Base-by-base conservation (phyloP, 2,888 invertebrate species). In the Mythimna vitellina region DNA sequence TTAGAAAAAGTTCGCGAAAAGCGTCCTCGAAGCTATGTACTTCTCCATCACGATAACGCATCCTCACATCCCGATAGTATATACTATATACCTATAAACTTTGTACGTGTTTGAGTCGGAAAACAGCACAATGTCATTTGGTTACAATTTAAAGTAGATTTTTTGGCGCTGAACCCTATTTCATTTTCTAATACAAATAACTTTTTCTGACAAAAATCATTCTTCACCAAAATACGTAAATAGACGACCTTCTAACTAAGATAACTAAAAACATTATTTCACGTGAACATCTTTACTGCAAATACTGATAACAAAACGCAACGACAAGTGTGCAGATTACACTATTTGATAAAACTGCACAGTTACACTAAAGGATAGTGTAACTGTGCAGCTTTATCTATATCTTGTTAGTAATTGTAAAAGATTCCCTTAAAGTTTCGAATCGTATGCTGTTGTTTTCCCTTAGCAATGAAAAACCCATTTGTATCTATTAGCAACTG, bases 281-380 rank as follows among this genome's bases (percentile, higher is more conserved):
- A 25, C 53, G 61, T 58, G 54, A 17, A 53, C 63, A 56, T 53
- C 62, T 61, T 20, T 6, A 42, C 20, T 49, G 49, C 57, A 77
- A 70, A 82, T 51, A 56, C 22, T 51, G 78, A 78, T 70, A 78
- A 82, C 51, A 54, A 54, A 78, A 25, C 70, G 42, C 58, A 66
- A 29, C 70, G 25, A 42, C 51, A 82, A 70, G 58, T 61, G 20
- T 65, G 12, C 12, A 70, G 72, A 66, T 70, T 70, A 78, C 1
- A 29, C 54, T 46, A 63, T 66, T 70, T 70, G 65, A 78, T 70
- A 65, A 58, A 29, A 35, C 35, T 65, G 20, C 57, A 54, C 17
- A 62, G 12, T 64, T 53, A 54, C 49, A 49, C 14, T 22, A 32
- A 25, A 25, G 25, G 25, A 25, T 25, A 25, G 25, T 25, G 2